phyloP scores from a whole-genome alignment of 2,113 vertebrate species.

The Catagonus wagneri region DNA sequence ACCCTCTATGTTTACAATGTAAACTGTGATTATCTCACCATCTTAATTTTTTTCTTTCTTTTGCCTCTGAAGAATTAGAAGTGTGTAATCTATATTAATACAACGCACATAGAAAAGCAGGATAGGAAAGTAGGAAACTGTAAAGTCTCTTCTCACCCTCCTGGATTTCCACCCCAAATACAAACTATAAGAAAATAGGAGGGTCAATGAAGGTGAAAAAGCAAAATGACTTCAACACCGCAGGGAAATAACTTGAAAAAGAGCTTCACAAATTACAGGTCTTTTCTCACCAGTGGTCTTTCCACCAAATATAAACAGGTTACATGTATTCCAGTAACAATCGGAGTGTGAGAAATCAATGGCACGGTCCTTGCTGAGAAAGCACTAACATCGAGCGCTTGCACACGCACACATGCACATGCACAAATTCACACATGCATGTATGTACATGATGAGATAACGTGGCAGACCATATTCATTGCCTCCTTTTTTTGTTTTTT shows the following conservation, averaged over 20 bases:
- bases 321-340: not conserved
- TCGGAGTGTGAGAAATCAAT: not conserved
- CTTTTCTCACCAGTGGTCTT: not conserved
- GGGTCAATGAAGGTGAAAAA: not conserved
- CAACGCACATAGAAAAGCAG: accelerated
- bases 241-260: not conserved
- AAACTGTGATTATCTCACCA: too few relatives aligned
- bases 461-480: accelerated
- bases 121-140: not conserved
- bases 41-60: not conserved
- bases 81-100: not conserved
- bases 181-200: not conserved
- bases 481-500: too few relatives aligned
- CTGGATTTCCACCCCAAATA: not conserved
- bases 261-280: not conserved
- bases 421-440: too few relatives aligned
- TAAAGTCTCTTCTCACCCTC: not conserved
- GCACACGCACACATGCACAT: too few relatives aligned
- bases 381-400: not conserved
- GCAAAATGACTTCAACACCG: not conserved
- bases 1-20: not conserved
- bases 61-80: not conserved
- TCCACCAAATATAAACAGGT: not conserved
- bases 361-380: not conserved
- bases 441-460: accelerated